Conservation (phyloP, 2,113 vertebrate genomes). For the Myiozetetes cayanensis region DNA sequence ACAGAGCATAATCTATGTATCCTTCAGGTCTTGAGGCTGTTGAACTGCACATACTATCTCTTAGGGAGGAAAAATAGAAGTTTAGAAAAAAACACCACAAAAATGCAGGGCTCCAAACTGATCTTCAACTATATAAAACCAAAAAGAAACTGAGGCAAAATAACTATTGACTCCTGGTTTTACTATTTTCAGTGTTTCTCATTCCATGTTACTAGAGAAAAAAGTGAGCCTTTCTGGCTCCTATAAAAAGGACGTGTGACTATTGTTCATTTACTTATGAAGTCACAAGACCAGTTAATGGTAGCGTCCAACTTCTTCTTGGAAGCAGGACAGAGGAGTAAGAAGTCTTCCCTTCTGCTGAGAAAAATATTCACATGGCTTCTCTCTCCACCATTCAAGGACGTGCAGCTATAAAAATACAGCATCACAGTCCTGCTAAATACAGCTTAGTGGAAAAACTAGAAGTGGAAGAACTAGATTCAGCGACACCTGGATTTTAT, state of each 20-base stretch:
- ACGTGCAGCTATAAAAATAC: conserved; percentile 17
- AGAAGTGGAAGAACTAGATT: conserved; percentile 36
- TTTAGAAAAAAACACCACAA: not conserved
- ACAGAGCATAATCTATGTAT: not conserved
- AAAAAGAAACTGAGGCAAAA: not conserved
- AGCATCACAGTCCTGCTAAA: not conserved
- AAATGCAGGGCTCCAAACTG: not conserved
- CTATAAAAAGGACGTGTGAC: not conserved
- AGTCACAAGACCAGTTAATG: not conserved
- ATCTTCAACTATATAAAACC: not conserved
- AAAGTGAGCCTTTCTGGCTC: not conserved
- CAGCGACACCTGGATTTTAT: conserved; percentile 30
- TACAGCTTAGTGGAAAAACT: conserved; percentile 34
- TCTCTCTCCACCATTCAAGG: not conserved
- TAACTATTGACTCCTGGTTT: not conserved
- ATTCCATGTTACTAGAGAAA: not conserved
- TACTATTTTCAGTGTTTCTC: not conserved
- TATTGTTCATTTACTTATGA: not conserved
- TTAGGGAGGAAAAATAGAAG: not conserved
- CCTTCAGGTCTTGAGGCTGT: not conserved
- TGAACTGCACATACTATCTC: not conserved
- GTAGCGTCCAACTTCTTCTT: not conserved
- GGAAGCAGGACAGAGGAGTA: not conserved
- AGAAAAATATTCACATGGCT: not conserved
- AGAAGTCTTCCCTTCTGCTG: not conserved